Evolutionary conservation across 2,888 invertebrate genomes (phyloP).

Genomic region (Orthonevra nobilis): DNA sequence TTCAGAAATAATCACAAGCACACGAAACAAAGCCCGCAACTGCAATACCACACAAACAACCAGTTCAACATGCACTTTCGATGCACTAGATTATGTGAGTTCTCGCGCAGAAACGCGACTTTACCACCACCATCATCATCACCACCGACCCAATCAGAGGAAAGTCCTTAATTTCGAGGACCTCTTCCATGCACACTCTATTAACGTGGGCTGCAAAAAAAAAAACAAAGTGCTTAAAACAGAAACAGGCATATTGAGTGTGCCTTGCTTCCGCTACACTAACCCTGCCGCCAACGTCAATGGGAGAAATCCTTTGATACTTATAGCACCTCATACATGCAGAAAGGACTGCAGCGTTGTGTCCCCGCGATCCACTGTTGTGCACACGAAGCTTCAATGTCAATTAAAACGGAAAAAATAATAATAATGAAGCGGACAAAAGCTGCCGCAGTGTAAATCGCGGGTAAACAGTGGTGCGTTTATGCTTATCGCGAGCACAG

Average conservation of each 20-base stretch:
- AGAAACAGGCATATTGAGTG: slow-evolving; percentile 64
- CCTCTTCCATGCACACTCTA: slow-evolving; percentile 65
- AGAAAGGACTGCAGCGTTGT: slow-evolving; percentile 29
- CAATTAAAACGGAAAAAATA: slow-evolving; percentile 67
- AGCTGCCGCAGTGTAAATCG: slow-evolving; percentile 66
- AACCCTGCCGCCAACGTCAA: slow-evolving; percentile 56
- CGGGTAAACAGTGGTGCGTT: slow-evolving; percentile 39
- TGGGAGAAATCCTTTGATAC: slow-evolving; percentile 67
- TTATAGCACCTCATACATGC: slow-evolving; percentile 59
- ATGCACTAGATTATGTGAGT: slow-evolving; percentile 58
- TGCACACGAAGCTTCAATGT: slow-evolving; percentile 63
- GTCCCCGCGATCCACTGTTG: slow-evolving; percentile 33
- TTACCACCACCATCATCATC: slow-evolving; percentile 34
- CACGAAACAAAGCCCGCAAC: slow-evolving; percentile 46
- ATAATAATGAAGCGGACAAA: slow-evolving; percentile 64
- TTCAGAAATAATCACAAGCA: slow-evolving; percentile 69
- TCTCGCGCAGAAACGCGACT: slow-evolving; percentile 26
- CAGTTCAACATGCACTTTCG: slow-evolving; percentile 27
- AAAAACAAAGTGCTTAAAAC: slow-evolving; percentile 12
- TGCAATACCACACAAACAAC: slow-evolving; percentile 8
- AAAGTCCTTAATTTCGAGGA: slow-evolving; percentile 70
- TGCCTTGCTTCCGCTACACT: slow-evolving; percentile 68
- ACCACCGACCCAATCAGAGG: slow-evolving; percentile 56
- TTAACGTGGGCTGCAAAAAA: slow-evolving; percentile 42
- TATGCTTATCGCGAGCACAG: slow-evolving; percentile 23